A percentile compares a stretch with the other conserved stretches of the same genome.
Conservation (phyloP, 2,797 vertebrate species). For the Schizothorax lantsangensis region DNA sequence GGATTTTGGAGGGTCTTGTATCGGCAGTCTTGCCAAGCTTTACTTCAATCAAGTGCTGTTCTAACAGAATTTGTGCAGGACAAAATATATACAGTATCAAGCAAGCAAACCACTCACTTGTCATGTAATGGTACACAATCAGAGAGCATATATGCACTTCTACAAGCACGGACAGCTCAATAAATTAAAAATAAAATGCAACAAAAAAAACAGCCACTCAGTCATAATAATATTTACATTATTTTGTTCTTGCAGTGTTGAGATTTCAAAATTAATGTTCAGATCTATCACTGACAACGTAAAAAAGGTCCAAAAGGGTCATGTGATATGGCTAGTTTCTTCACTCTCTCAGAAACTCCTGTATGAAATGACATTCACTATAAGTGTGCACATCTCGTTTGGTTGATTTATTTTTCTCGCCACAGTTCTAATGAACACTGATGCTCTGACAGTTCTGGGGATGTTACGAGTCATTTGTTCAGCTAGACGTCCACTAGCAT, state of each 20-base stretch:
- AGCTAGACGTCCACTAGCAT: not conserved
- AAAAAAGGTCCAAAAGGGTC: conserved; percentile 46
- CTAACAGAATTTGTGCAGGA: conserved; percentile 39
- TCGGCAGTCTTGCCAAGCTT: not conserved
- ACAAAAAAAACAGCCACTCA: conserved; percentile 13
- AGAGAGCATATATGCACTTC: not conserved
- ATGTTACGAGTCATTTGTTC: not conserved
- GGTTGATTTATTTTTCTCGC: conserved; percentile 9
- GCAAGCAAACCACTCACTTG: not conserved
- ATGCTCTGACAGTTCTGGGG: conserved; percentile 3
- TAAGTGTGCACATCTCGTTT: not conserved
- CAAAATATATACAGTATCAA: not conserved
- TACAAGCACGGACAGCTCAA: conserved; percentile 8
- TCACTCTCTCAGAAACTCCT: conserved; percentile 10
- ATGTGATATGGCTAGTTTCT: conserved; percentile 46
- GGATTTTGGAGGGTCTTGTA: not conserved
- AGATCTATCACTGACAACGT: conserved; percentile 7
- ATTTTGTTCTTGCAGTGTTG: conserved; percentile 6
- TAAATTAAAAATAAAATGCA: conserved; percentile 9
- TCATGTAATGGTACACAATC: not conserved
- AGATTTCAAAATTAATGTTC: not conserved
- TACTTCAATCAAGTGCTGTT: conserved; percentile 21
- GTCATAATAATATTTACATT: conserved; percentile 26
- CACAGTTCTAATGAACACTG: conserved; percentile 1
- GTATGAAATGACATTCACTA: conserved; percentile 35